These are phyloP conservation scores for Metacarcinus magister DNA, from an alignment of 2,888 invertebrate species.

Conservation along the genomic window DNA sequence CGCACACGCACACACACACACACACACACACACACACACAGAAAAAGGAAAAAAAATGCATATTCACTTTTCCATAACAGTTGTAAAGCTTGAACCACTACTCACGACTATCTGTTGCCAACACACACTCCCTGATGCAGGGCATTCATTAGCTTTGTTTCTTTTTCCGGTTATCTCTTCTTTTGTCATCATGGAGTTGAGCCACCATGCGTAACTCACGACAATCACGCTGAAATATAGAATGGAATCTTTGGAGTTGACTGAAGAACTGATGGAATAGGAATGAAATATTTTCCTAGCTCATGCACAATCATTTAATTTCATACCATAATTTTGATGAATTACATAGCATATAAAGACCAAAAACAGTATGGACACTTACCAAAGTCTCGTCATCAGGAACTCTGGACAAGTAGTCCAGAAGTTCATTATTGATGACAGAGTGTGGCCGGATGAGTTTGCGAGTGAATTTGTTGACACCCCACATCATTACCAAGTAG, in stretches of 20 bases:
- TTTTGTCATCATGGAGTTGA: constrained; percentile 77
- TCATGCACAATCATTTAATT: neutral
- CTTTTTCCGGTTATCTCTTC: constrained; percentile 79
- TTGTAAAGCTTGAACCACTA: neutral
- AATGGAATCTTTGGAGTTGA: neutral
- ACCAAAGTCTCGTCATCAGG: constrained; percentile 97
- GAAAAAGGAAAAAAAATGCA: neutral
- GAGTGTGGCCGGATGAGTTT: constrained; percentile 96
- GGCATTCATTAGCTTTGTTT: constrained; percentile 75
- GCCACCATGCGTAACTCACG: constrained; percentile 81
- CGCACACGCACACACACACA: constrained; percentile 8
- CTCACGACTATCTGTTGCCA: neutral
- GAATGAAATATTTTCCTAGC: neutral
- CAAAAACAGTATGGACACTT: constrained; percentile 80
- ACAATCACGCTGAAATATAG: constrained; percentile 79
- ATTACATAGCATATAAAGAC: neutral
- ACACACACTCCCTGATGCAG: constrained; percentile 54
- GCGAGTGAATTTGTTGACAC: constrained; percentile 97
- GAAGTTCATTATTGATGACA: constrained; percentile 97
- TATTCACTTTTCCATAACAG: neutral
- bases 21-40: constrained; percentile 4
- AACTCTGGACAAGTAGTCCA: constrained; percentile 96
- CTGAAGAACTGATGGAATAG: neutral
- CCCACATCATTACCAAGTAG: constrained; percentile 96
- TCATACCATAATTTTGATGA: neutral